Evolutionary conservation across 2,888 invertebrate genomes (phyloP).

Genomic region (Seira sanloemensis): DNA sequence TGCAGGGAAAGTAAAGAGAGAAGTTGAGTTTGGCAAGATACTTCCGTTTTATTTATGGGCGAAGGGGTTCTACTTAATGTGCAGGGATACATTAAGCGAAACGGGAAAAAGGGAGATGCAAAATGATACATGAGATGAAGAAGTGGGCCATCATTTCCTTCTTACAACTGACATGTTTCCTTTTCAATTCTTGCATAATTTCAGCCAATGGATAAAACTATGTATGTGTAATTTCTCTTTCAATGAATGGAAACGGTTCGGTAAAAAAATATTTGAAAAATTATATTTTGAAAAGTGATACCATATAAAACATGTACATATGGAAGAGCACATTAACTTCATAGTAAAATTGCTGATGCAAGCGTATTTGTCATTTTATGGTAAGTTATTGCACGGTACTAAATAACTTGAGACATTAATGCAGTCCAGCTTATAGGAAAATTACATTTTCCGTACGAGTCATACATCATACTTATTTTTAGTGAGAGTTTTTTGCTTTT

Average conservation of each 20-base stretch:
- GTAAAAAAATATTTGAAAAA: too few relatives aligned
- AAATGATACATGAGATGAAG: too few relatives aligned
- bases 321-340: neutral
- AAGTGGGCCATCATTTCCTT: conserved; percentile 55
- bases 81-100: too few relatives aligned
- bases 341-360: conserved; percentile 31
- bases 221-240: too few relatives aligned
- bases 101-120: neutral
- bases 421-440: neutral
- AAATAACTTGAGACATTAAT: conserved; percentile 23
- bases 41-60: conserved; percentile 55
- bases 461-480: too few relatives aligned
- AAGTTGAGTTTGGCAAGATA: conserved; percentile 48
- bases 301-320: neutral
- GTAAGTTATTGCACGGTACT: conserved; percentile 26
- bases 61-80: too few relatives aligned
- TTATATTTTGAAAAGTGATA: too few relatives aligned
- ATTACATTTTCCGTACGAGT: too few relatives aligned
- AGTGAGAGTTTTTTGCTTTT: too few relatives aligned
- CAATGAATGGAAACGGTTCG: conserved; percentile 4
- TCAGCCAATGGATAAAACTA: too few relatives aligned
- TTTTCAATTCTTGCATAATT: conserved; percentile 32
- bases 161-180: conserved; percentile 38
- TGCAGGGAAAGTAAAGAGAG: neutral
- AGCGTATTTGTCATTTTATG: conserved; percentile 34